Evolutionary conservation across 1,140 invertebrate genomes (phyloP).

Genomic region (Zaprionus inermis): DNA sequence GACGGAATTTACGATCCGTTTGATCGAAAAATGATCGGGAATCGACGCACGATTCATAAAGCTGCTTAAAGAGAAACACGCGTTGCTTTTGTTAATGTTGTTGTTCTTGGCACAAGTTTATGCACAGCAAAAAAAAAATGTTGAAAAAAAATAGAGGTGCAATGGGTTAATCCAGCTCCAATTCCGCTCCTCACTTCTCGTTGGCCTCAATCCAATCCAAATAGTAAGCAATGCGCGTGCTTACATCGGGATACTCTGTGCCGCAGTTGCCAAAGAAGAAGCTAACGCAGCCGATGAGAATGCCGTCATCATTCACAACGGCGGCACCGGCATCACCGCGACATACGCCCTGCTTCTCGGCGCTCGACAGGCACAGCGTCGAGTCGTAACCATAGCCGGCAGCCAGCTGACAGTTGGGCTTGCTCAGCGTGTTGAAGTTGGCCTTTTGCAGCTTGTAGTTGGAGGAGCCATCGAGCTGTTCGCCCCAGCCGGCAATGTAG

Average conservation of each 20-base stretch:
- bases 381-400: slow-evolving; percentile 71
- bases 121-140: slow-evolving; percentile 57
- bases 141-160: slow-evolving; percentile 41
- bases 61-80: slow-evolving; percentile 10
- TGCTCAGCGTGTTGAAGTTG: slow-evolving; percentile 55
- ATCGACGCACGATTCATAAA: background rate
- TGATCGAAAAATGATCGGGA: background rate
- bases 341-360: slow-evolving; percentile 64
- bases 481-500: slow-evolving; percentile 69
- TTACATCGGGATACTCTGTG: slow-evolving; percentile 66
- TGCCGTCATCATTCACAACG: slow-evolving; percentile 52
- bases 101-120: slow-evolving; percentile 26
- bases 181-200: background rate
- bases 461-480: slow-evolving; percentile 46
- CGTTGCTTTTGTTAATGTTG: background rate
- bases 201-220: slow-evolving; percentile 59
- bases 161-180: too few relatives aligned
- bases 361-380: slow-evolving; percentile 56
- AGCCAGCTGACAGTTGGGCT: slow-evolving; percentile 52
- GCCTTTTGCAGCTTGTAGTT: slow-evolving; percentile 69
- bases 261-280: slow-evolving; percentile 73
- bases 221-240: slow-evolving; percentile 56
- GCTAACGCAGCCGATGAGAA: slow-evolving; percentile 56
- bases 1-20: background rate
- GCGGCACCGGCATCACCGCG: slow-evolving; percentile 66